Evolutionary conservation across 2,888 invertebrate genomes (phyloP).

Genomic region (Pristionchus arcanus): DNA sequence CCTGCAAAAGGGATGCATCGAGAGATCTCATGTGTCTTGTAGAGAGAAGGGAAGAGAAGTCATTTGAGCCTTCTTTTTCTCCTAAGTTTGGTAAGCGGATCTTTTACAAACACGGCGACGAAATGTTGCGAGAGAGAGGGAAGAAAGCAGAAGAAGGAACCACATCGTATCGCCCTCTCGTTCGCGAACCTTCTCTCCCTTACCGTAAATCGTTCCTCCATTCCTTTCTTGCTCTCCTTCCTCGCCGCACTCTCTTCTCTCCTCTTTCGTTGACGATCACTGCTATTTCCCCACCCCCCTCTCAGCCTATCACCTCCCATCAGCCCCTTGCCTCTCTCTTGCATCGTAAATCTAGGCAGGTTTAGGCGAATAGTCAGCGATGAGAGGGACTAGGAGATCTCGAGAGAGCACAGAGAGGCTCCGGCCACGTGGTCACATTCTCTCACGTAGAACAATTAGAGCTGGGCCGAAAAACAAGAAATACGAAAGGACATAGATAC

Average conservation of each 20-base stretch:
- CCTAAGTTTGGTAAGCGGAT: not conserved
- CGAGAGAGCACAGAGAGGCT: not conserved
- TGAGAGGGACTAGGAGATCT: not conserved
- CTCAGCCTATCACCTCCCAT: conserved; percentile 27
- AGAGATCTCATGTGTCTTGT: not conserved
- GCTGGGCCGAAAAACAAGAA: not conserved
- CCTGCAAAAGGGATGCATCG: not conserved
- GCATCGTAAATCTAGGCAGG: conserved; percentile 34
- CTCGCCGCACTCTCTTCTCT: not conserved
- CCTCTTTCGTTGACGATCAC: conserved; percentile 23
- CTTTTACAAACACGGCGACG: conserved; percentile 22
- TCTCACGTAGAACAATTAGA: not conserved
- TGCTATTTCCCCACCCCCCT: conserved; percentile 17
- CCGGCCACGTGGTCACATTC: not conserved
- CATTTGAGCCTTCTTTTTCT: not conserved
- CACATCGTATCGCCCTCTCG: not conserved
- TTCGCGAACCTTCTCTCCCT: not conserved
- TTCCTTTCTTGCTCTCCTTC: not conserved
- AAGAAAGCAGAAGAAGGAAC: not conserved
- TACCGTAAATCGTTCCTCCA: conserved; percentile 15
- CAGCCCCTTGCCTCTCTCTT: not conserved
- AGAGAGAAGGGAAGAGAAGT: not conserved
- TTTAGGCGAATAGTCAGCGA: not conserved
- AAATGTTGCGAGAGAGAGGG: conserved; percentile 12
- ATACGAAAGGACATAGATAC: not conserved